Base-by-base conservation (phyloP, 2,113 vertebrate genomes). In the Larimichthys crocea region DNA sequence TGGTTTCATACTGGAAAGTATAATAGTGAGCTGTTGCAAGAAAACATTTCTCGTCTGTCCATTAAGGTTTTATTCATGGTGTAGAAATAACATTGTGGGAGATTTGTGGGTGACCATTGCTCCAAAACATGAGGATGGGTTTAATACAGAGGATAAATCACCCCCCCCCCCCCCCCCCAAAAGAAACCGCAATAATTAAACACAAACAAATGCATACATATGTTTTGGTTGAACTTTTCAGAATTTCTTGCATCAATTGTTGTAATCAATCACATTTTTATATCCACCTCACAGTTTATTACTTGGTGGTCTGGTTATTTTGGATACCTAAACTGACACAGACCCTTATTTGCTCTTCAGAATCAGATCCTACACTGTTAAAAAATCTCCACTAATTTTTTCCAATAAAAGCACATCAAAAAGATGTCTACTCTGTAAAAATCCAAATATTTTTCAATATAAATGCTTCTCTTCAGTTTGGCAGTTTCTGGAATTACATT, bases 21-120 rank as follows among this genome's bases (percentile, higher is more conserved):
- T 2, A 42, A 59, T 12, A 53, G 9, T 19, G 35, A 66, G 11
- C 26, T 20, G 50, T 15, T 15, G 26, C 24, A 70, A n/a, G 10
- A 8, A 62, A 72, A 50, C 20, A 59, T 57, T 63, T 79, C 0
- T 50, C 40, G 22, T 17, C 65, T 48, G 14, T 77, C n/a, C 44
- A 5, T 55, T 2, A 66, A 0, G n/a, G 56, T 68, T 87, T 72
- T 76, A 52, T 81, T 73, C 3, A 46, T 76, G 59, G 59, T 42
- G 70, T 48, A 62, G 29, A 74, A 75, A 71, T 44, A 2, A 42
- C 46, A 84, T 42, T 59, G 4, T 55, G 48, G 24, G n/a, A 65
- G 74, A n/a, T 56, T 76, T 29, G 70, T 71, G 60, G 55, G 24
- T 49, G 11, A 17, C 44, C n/a, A n/a, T 22, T 3, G 3, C 42